Evolutionary conservation across 1,140 invertebrate species (phyloP).

Genomic region (Aphelinus atriplicis): DNA sequence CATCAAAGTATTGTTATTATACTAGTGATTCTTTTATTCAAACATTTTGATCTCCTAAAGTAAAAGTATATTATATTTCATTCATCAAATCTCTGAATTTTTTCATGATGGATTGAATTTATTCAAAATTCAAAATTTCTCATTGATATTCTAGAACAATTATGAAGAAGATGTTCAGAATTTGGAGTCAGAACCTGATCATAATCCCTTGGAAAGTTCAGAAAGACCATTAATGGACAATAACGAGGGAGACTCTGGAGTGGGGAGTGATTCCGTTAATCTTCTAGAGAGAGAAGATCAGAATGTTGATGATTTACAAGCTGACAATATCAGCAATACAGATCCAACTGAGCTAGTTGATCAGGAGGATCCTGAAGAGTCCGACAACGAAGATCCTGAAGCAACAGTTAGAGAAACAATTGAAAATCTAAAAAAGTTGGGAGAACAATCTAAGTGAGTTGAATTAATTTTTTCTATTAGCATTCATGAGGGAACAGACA

Average conservation of each 20-base stretch:
- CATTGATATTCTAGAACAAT: conserved; percentile 48
- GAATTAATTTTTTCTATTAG: not conserved
- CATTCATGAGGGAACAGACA: conserved; percentile 29
- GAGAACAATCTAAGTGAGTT: conserved; percentile 62
- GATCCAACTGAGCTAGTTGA: conserved; percentile 51
- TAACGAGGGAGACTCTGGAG: conserved; percentile 63
- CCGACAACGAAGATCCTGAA: conserved; percentile 59
- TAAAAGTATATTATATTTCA: not conserved
- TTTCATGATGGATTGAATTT: not conserved
- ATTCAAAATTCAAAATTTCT: not conserved
- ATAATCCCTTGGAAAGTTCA: conserved; percentile 57
- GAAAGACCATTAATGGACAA: conserved; percentile 58
- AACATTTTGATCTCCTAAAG: too few species aligned
- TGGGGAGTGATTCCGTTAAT: conserved; percentile 64
- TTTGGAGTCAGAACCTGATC: conserved; percentile 49
- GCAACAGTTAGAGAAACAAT: conserved; percentile 64
- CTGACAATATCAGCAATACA: conserved; percentile 54
- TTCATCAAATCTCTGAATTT: too few species aligned
- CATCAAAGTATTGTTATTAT: not conserved
- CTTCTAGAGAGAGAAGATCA: conserved; percentile 62
- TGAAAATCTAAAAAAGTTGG: conserved; percentile 62
- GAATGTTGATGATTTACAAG: conserved; percentile 59
- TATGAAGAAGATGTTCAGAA: conserved; percentile 47
- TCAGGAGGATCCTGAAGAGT: conserved; percentile 59
- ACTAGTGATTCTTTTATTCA: too few species aligned